Evolutionary conservation across 2,797 vertebrate genomes (phyloP), one percentile per base, ranked within the genome.

Genomic region (Tapera naevia): DNA sequence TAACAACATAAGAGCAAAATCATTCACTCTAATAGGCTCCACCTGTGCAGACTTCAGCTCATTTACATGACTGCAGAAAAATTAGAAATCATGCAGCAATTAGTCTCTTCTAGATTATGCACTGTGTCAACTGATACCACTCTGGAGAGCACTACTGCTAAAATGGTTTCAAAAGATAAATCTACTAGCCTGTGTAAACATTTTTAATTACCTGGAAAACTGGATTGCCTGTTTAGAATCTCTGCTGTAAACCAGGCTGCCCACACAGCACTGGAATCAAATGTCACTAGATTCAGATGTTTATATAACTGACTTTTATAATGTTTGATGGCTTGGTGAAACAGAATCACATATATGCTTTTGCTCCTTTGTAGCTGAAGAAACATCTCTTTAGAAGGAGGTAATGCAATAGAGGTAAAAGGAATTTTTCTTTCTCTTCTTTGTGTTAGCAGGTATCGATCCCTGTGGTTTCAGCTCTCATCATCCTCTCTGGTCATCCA

Each of bases 31-130:
- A 98, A 98, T 98, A 97, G 96, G 98, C 97, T 98, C 98, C 98
- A 98, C 98, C 98, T 98, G 98, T 92, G 96, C 96, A 96, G 97
- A 95, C 97, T 97, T 93, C 95, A 93, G 97, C 97, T 98, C 97
- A 98, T 98, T 98, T 98, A 97, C 98, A 98, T 97, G 97, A 97
- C 98, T 98, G 97, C 97, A 98, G 97, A 98, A 98, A 98, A 98
- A 98, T 98, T 98, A 98, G 98, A 98, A 98, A 98, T 98, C 97
- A 97, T 96, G 96, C 93, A 76, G 98, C 97, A 98, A 98, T 98
- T 98, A 98, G 98, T 97, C 98, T 98, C 98, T 97, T 98, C 98
- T 98, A 98, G 97, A 98, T 98, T 98, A 98, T 97, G 97, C 97
- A 94, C 97, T 97, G 96, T 98, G 98, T 98, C 97, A 98, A 98